These are phyloP conservation scores for Drosophila funebris DNA, from an alignment of 1,140 invertebrate genomes.

Conservation along the genomic window DNA sequence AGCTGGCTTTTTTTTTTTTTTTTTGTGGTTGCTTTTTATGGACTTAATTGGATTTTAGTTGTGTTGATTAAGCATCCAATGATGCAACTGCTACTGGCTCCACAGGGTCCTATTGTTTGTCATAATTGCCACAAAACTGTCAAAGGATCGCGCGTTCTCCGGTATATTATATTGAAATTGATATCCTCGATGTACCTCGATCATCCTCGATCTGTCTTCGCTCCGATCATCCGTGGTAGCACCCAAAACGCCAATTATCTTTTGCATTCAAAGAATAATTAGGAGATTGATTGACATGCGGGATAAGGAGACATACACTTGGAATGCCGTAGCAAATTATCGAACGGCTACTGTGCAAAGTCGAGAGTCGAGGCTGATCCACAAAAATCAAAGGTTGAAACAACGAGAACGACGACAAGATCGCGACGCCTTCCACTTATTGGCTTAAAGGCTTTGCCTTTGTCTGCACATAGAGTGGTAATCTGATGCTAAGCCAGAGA, in stretches of 20 bases:
- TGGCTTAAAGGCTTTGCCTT: constrained; percentile 44
- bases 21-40: constrained; percentile 27
- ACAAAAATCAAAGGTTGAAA: constrained; percentile 75
- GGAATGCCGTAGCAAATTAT: constrained; percentile 84
- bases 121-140: constrained; percentile 67
- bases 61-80: constrained; percentile 46
- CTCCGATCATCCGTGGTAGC: not conserved
- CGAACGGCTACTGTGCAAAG: constrained; percentile 79
- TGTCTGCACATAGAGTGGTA: constrained; percentile 79
- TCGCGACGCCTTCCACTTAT: constrained; percentile 76
- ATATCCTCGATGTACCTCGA: constrained; percentile 19
- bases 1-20: constrained; percentile 11
- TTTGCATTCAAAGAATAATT: constrained; percentile 83
- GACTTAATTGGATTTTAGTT: constrained; percentile 70
- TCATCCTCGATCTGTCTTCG: not conserved
- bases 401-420: constrained; percentile 45
- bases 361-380: constrained; percentile 50
- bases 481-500: constrained; percentile 79
- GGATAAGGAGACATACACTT: constrained; percentile 84
- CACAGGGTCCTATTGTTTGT: constrained; percentile 57
- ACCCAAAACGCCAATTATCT: constrained; percentile 76
- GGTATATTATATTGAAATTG: constrained; percentile 63
- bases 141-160: constrained; percentile 15
- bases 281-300: constrained; percentile 83
- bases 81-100: constrained; percentile 30